phyloP scores from a whole-genome alignment of 2,113 vertebrate species.

The Erythrolamprus reginae region DNA sequence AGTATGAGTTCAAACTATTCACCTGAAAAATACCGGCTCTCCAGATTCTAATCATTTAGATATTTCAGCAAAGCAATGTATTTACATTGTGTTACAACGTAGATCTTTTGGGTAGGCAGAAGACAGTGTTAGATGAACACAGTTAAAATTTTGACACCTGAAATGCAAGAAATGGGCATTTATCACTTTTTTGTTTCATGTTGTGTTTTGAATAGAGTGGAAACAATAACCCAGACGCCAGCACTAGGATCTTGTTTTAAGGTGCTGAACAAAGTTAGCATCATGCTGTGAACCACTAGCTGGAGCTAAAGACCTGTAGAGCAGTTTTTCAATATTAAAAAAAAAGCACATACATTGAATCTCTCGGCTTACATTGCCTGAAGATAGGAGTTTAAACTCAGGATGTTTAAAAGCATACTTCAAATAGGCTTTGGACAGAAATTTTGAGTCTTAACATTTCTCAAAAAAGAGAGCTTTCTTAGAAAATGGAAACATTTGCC shows the following conservation, averaged over 20 bases:
- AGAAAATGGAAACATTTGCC: neutral
- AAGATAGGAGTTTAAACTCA: conserved; percentile 30
- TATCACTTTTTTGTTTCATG: neutral
- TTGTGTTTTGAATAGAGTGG: conserved; percentile 2
- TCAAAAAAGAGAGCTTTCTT: neutral
- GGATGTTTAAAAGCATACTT: conserved; percentile 32
- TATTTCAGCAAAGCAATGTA: neutral
- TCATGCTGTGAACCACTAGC: conserved; percentile 65
- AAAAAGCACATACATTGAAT: neutral
- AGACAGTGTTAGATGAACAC: neutral
- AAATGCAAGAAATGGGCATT: neutral
- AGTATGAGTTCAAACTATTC: neutral
- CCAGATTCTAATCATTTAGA: neutral
- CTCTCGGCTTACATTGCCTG: conserved; percentile 13
- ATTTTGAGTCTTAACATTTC: conserved; percentile 14
- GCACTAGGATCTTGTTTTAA: conserved; percentile 34
- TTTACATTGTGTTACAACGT: neutral
- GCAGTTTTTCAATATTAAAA: conserved; percentile 35
- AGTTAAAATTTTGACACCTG: neutral
- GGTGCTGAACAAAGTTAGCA: conserved; percentile 44
- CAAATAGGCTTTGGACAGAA: conserved; percentile 22
- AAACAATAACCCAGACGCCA: conserved; percentile 25
- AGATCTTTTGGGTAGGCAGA: neutral
- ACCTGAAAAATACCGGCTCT: neutral
- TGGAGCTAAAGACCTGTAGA: conserved; percentile 67